Evolutionary conservation across 2,888 invertebrate species (phyloP), one percentile per base, ranked within the genome.

Genomic region (Scelioninae gen. 1): DNA sequence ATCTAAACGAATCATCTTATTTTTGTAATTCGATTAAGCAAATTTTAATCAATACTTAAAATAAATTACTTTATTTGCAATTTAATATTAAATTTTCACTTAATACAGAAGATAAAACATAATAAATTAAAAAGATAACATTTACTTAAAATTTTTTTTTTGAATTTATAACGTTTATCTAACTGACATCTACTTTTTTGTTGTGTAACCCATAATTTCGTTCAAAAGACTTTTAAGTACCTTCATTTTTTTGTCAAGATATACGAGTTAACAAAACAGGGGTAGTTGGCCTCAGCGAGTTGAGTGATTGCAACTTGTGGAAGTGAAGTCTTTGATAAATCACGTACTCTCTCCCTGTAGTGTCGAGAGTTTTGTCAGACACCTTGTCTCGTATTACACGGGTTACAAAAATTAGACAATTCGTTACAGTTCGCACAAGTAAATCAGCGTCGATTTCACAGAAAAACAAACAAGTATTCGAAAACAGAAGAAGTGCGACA

Each of bases 251-350:
- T 43, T 60, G 60, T 40, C 29, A 55, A 55, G 43, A 69, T 56
- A 58, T 45, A 47, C 31, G 43, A 62, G 53, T 63, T 63, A 45
- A 74, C 60, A 63, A 63, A 74, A 74, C 62, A 45, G 51, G 13
- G 40, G 62, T 62, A 53, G 53, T 53, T 75, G 47, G 45, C 53
- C 63, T 77, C 40, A n/a, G 16, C 15, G 63, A 62, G 62, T 47
- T 68, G 76, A 76, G 69, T 69, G 77, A 77, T 77, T 69, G 58
- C 49, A 56, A 77, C 69, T 63, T 40, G 55, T 23, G 2, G 49
- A 7, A 69, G 51, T 69, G 55, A 69, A 77, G 77, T 62, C 55
- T 62, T 77, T 77, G 77, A 77, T 77, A 69, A 69, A 77, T 77
- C 77, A 77, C 77, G 77, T 77, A 63, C 51, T 49, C 56, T 40